phyloP scores from a whole-genome alignment of 2,113 vertebrate species.

The Aphyosemion australe region DNA sequence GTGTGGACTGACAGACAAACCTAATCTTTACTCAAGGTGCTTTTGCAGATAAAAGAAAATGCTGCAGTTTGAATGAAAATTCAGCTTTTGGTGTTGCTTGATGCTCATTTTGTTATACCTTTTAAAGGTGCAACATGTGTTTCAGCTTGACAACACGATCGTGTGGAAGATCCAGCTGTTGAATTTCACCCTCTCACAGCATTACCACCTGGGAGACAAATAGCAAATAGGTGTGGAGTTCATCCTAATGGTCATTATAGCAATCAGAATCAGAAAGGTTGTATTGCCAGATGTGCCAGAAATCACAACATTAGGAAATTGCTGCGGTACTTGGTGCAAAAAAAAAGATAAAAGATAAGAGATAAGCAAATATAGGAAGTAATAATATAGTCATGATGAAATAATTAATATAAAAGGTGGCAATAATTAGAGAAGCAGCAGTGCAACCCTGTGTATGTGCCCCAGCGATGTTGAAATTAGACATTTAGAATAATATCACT shows the following conservation, averaged over 20 bases:
- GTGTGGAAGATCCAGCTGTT: conserved; percentile 29
- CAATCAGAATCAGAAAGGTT: too few species aligned
- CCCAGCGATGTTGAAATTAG: not conserved
- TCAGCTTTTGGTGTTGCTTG: not conserved
- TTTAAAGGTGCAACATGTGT: not conserved
- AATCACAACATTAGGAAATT: too few species aligned
- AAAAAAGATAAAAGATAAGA: too few species aligned
- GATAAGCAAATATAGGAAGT: too few species aligned
- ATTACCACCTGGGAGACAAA: conserved; percentile 61
- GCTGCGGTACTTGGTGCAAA: too few species aligned
- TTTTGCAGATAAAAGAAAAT: not conserved
- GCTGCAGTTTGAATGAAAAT: conserved; percentile 4
- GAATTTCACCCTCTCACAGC: conserved; percentile 37
- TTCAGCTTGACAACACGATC: not conserved
- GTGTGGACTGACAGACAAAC: not conserved
- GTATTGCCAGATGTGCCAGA: too few species aligned
- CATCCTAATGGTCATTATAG: conserved; percentile 3
- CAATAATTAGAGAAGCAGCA: too few species aligned
- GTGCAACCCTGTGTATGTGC: not conserved
- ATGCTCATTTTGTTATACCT: not conserved
- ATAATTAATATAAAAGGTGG: too few species aligned
- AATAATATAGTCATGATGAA: too few species aligned
- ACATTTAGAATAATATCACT: too few species aligned
- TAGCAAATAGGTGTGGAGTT: conserved; percentile 35
- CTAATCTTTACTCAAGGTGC: not conserved